Evolutionary conservation across 2,888 invertebrate species (phyloP), one percentile per base, ranked within the genome.

Genomic region (Meiosimyza platycephala): DNA sequence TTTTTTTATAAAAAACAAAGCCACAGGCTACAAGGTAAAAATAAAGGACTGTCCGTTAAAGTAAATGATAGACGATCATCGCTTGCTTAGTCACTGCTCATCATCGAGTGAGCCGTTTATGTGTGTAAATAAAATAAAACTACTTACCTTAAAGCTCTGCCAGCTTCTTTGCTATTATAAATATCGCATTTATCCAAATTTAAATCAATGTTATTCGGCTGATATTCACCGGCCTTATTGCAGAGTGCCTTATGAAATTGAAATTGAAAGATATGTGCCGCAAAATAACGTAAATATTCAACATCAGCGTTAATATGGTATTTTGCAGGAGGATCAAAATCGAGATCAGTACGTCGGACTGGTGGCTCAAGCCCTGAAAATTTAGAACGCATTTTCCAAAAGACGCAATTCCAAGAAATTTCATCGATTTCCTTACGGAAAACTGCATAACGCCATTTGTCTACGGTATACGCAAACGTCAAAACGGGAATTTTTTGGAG

Each of bases 291-390:
- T 63, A 92, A 89, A 81, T 93, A 93, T 73, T 92, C 92, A 6
- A 92, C 91, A 85, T 92, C 91, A 71, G 91, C 91, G 1, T 92
- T 90, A 0, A 93, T 89, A 76, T 94, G 94, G 79, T 92, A 94
- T 80, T 94, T 94, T n/a, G 93, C 91, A 2, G 93, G 93, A 0
- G 93, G 90, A 83, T 94, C 94, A 74, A 94, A 94, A 85, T 94
- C 92, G 0, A 90, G 88, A 79, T 93, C 92, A 51, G 87, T 89
- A 74, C 93, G 88, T 65, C 89, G 88, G 0, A 90, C 88, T 3
- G 93, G 92, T 0, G 93, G 92, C 79, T 91, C 90, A 59, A 93
- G 87, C 3, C 93, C 93, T 73, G 93, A 93, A 76, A 90, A 88
- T 71, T 88, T 84, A 75, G 90, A 90, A 50, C 91, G 88, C 62